Percentiles rank a stretch among this genome's conserved stretches.
These are phyloP conservation scores for Cryptomyrus ogoouensis DNA, from an alignment of 2,113 vertebrate species.

Conservation along the genomic window DNA sequence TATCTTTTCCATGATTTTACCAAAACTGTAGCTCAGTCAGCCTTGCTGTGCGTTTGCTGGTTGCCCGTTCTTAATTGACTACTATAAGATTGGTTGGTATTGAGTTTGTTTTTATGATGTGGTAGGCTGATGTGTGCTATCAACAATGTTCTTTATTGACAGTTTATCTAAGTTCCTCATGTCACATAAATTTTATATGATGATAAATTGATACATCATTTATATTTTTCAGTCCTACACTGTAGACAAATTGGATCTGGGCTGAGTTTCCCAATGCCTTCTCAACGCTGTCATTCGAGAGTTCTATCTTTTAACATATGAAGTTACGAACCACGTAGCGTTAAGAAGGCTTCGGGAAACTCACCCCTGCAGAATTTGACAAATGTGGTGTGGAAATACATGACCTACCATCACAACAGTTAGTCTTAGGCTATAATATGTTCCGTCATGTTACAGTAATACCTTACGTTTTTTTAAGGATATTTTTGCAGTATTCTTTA, in stretches of 20 bases:
- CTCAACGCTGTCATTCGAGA: no score
- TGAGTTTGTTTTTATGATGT: neutral
- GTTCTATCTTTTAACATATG: no score
- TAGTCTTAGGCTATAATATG: neutral
- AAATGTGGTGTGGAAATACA: neutral
- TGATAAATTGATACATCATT: neutral
- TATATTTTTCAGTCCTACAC: neutral
- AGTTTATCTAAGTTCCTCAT: no score
- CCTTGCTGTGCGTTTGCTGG: neutral
- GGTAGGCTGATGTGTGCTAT: neutral
- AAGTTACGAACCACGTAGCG: no score
- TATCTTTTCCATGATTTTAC: no score
- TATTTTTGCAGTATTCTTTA: neutral
- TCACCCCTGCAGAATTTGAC: neutral
- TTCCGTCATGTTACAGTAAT: neutral
- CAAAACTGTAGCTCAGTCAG: no score
- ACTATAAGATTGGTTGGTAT: neutral
- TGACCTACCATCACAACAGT: neutral
- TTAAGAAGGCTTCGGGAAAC: no score
- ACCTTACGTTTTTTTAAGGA: neutral
- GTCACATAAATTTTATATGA: neutral
- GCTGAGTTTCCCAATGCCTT: no score
- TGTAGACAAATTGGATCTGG: neutral
- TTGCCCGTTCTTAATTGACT: neutral
- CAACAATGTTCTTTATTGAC: neutral